Evolutionary conservation across 53 echinoderm and acorn worm genomes (phyloP).

Genomic region (Apostichopus leukothele): DNA sequence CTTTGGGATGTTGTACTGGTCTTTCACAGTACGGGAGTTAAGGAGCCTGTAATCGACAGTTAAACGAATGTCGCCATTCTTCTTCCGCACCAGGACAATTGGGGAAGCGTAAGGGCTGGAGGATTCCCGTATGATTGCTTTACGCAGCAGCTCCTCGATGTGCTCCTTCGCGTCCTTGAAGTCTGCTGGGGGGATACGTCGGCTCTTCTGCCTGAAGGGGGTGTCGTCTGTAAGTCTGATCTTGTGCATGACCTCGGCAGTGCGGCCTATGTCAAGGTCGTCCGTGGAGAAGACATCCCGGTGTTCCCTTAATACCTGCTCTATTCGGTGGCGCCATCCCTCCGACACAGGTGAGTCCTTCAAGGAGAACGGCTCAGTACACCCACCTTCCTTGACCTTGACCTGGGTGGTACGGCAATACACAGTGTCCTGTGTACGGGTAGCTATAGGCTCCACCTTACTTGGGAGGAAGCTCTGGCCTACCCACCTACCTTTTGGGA

Average conservation of each 20-base stretch:
- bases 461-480: slow-evolving; percentile 15
- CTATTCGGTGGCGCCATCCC: background rate
- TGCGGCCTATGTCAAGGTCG: slow-evolving; percentile 60
- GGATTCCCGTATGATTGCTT: slow-evolving; percentile 61
- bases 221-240: slow-evolving; percentile 56
- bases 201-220: slow-evolving; percentile 54
- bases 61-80: slow-evolving; percentile 56
- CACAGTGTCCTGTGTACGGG: too few species aligned
- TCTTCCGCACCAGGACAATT: slow-evolving; percentile 65
- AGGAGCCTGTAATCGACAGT: slow-evolving; percentile 62
- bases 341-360: slow-evolving; percentile 49
- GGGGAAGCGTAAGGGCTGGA: slow-evolving; percentile 58
- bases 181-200: slow-evolving; percentile 55
- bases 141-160: slow-evolving; percentile 53
- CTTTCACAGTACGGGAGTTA: slow-evolving; percentile 52
- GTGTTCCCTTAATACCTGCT: background rate
- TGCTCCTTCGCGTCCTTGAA: slow-evolving; percentile 58
- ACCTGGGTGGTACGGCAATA: background rate
- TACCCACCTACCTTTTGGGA: slow-evolving; percentile 16
- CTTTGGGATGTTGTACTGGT: slow-evolving; percentile 61
- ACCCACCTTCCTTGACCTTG: background rate
- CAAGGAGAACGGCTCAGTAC: slow-evolving; percentile 1
- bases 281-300: slow-evolving; percentile 48
- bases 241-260: slow-evolving; percentile 47
- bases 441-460: background rate